Base-by-base conservation (phyloP, 2,797 vertebrate genomes). In the Anomalospiza imberbis region DNA sequence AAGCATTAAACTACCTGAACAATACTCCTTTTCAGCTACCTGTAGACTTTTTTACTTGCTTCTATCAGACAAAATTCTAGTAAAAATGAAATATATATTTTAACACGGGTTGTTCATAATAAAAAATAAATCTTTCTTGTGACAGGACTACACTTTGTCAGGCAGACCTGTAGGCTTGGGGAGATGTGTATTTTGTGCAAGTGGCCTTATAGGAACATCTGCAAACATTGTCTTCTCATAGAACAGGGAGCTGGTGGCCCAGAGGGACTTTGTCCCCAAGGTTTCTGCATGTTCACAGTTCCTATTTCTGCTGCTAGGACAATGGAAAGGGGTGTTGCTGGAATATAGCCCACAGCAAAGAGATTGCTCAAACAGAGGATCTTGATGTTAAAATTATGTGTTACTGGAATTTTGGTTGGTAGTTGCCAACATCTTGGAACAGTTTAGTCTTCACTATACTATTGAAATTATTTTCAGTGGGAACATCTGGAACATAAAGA, bases 261-360 rank as follows among this genome's bases (percentile, higher is more conserved):
- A 44, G 60, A 65, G 44, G 25, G 21, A 57, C 38, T 80, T 87
- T n/a, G 20, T 70, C 88, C 68, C 87, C 51, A 44, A 7, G 68
- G 88, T 8, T 80, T 81, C 74, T 45, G 14, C 31, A 29, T 88
- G 65, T 80, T 94, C 81, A 47, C 72, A 72, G 65, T 60, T 87
- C 75, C 47, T 90, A 61, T 94, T 96, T 92, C 80, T 95, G 42
- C 72, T 94, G 32, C 57, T 92, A 72, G 72, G 78, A 97, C 88
- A 96, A 92, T 89, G 66, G 93, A 88, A 84, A 92, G 94, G 91
- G 87, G 78, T 95, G 93, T 94, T 93, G 68, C 93, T 95, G 93
- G 94, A 94, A 83, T 72, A 61, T 20, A 83, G 89, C 87, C 92
- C 82, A 81, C 78, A 92, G 65, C 82, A 94, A 87, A 93, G 47